Evolutionary conservation across 2,113 vertebrate genomes (phyloP), one percentile per base, ranked within the genome.

Genomic region (Gallinago paraguaiae): DNA sequence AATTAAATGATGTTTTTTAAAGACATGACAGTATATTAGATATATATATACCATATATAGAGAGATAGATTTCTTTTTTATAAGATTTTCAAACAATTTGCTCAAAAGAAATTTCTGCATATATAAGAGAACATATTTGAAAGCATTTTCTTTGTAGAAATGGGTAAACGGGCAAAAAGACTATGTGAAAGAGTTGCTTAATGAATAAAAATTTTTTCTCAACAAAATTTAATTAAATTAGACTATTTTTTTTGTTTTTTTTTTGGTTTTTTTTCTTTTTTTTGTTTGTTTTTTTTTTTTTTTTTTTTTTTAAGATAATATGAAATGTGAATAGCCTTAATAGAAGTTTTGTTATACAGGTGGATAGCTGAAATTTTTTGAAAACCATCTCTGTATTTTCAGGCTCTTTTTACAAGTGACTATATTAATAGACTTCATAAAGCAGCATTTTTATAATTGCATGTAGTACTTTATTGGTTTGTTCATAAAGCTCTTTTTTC

Each of bases 301-400:
- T 10, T 39, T 57, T 2, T 23, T 6, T 46, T 85, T 51, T 13
- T 14, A 78, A 71, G 46, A 91, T 20, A 71, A 64, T 30, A n/a
- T n/a, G 19, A 53, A 60, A 84, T 18, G 2, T 3, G 2, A 37
- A 11, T 17, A 3, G 0, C 4, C 2, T 35, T 28, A 60, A 46
- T 11, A 5, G 10, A 37, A 87, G 3, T 33, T 9, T 74, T 8
- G 27, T 51, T 74, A 31, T 7, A 17, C 4, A 65, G 13, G 9
- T 39, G 2, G 12, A 46, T 12, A 53, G 3, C 11, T 64, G n/a
- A 56, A 28, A 3, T 1, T 22, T 59, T 56, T 28, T 3, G 1
- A 11, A 70, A 78, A 85, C 24, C 27, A 13, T 23, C 11, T 63
- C 1, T n/a, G 6, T 24, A 30, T 74, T 60, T 92, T 91, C 8